Percentiles rank a stretch among this genome's conserved stretches.
phyloP scores from a whole-genome alignment of 1,140 invertebrate species.

The Aradophagus sp. region DNA sequence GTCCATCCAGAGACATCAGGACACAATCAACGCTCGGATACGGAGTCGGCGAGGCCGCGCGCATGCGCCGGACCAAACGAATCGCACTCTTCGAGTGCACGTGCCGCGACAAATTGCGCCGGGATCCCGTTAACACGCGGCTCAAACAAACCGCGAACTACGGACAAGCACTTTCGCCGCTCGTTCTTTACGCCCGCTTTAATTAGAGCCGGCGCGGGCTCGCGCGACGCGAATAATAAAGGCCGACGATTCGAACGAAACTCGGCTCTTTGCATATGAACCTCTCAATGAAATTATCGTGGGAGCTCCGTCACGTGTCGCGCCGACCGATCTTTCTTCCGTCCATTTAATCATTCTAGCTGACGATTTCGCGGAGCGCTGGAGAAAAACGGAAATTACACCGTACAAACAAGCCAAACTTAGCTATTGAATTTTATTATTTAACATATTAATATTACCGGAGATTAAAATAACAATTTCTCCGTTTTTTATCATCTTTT shows the following conservation, averaged over 20 bases:
- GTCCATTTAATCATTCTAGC: no score
- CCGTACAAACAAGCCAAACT: no score
- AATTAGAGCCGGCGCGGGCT: conserved; percentile 34
- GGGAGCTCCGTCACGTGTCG: no score
- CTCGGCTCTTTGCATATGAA: conserved; percentile 6
- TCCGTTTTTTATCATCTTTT: no score
- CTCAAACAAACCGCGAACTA: conserved; percentile 46
- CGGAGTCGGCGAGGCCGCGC: conserved; percentile 2
- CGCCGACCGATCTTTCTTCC: no score
- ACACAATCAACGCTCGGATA: neutral
- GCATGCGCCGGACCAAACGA: conserved; percentile 12
- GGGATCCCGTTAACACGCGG: conserved; percentile 39
- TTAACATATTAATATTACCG: no score
- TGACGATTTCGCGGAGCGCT: no score
- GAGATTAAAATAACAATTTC: no score
- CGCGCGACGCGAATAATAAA: conserved; percentile 26
- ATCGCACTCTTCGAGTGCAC: conserved; percentile 25
- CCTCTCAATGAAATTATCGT: no score
- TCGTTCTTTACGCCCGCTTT: conserved; percentile 48
- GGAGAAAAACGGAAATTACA: no score
- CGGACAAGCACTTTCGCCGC: conserved; percentile 41
- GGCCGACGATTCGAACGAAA: conserved; percentile 1
- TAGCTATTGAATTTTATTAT: no score
- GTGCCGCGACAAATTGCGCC: conserved; percentile 50
- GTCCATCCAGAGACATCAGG: conserved; percentile 9